Percentiles rank a stretch among this genome's conserved stretches.
These are phyloP conservation scores for Drosophila nigritarsus DNA, from an alignment of 2,888 invertebrate species.

Conservation along the genomic window DNA sequence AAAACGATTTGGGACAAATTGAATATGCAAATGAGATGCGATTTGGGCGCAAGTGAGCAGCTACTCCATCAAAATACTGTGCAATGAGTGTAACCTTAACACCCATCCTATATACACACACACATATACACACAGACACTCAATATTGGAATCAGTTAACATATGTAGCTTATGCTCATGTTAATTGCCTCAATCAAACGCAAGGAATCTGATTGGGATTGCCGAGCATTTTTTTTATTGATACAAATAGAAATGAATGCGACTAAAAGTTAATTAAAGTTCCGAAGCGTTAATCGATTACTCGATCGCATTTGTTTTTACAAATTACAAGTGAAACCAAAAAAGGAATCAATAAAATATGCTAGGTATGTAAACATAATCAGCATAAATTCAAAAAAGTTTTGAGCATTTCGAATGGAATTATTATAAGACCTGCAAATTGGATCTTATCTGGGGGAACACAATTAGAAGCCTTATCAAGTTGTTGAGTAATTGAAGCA, in stretches of 20 bases:
- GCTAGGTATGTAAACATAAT: background rate
- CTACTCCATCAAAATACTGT: constrained; percentile 24
- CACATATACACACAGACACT: background rate
- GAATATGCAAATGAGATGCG: constrained; percentile 9
- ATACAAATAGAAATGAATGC: background rate
- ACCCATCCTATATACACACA: background rate
- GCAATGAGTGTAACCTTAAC: background rate
- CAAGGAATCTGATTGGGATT: background rate
- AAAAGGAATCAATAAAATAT: background rate
- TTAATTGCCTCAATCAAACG: constrained; percentile 21
- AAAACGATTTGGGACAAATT: background rate
- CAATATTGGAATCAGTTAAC: constrained; percentile 3
- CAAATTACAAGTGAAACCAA: background rate
- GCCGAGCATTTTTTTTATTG: background rate
- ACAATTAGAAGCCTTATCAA: background rate
- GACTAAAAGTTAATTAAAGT: background rate
- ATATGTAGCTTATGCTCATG: background rate
- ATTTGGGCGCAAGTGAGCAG: background rate
- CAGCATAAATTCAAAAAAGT: background rate
- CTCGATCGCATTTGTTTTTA: background rate
- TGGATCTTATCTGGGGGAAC: background rate
- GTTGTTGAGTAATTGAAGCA: background rate
- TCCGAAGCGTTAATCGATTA: constrained; percentile 2
- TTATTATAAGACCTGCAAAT: background rate
- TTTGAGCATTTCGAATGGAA: background rate